Evolutionary conservation across 2,888 invertebrate species (phyloP), one percentile per base, ranked within the genome.

Genomic region (Philereme transversata): DNA sequence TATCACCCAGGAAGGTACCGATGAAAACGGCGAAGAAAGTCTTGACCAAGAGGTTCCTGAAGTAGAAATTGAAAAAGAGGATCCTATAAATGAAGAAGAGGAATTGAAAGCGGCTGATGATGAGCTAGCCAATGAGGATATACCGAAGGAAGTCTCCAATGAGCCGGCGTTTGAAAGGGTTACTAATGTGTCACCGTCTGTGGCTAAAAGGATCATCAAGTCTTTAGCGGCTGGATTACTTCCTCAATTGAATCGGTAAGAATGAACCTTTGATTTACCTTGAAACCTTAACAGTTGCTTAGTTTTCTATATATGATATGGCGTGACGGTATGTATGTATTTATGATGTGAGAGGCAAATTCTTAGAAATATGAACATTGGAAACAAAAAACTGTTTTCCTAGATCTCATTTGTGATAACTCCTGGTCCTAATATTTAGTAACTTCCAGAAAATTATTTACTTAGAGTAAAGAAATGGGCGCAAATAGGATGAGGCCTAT

Each of bases 191-290:
- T 94, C 95, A 4, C 94, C 94, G 5, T 95, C 95, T 33, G 95
- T 95, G 35, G 97, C 97, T 8, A 96, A 95, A 55, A 94, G 95
- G 74, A 95, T 98, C 4, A 94, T 97, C 55, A 92, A 94, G 57
- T 94, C 94, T 6, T 94, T 97, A 60, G 93, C 95, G 5, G 93
- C 93, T 34, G 94, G 95, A 48, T 88, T 99, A 10, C 85, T 99
- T 65, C 98, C 98, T 0, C 96, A 97, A 64, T 87, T 99, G 1
- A 96, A 97, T 80, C 94, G 95, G 79, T 93, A 74, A 82, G 87
- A 44, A 34, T 73, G 9, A 33, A 38, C 51, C 8, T 38, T 10
- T n/a, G 55, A 10, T 56, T 2, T 22, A 22, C 22, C 1, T 2
- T 22, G 22, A 22, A 22, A 22, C 22, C 22, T 22, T 22, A 22